Conservation (phyloP, 2,888 invertebrate genomes). For the Theristus sp. region DNA sequence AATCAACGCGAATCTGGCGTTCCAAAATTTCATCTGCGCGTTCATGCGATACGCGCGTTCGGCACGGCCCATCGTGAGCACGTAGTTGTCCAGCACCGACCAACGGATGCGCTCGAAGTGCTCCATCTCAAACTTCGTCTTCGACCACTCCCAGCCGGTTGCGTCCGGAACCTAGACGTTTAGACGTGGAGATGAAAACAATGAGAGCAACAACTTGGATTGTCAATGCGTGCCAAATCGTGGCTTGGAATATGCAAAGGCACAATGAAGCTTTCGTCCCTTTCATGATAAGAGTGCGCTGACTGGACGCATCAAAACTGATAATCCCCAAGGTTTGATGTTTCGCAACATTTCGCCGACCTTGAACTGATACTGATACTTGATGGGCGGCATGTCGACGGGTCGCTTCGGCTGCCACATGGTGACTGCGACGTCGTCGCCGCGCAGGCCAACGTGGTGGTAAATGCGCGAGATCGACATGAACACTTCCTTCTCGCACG, state of each 20-base stretch:
- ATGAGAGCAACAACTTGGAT: too few relatives aligned
- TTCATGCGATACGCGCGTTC: constrained; percentile 45
- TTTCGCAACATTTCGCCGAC: too few relatives aligned
- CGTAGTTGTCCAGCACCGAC: constrained; percentile 92
- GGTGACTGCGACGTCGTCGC: constrained; percentile 24
- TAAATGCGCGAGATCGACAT: constrained; percentile 85
- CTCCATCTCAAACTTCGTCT: constrained; percentile 80
- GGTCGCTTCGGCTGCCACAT: constrained; percentile 10
- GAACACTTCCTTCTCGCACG: constrained; percentile 47
- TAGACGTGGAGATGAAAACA: background rate
- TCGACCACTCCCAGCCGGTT: constrained; percentile 76
- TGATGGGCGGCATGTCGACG: constrained; percentile 5
- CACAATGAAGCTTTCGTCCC: too few relatives aligned
- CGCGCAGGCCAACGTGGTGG: constrained; percentile 66
- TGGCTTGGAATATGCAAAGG: too few relatives aligned
- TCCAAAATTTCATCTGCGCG: constrained; percentile 73
- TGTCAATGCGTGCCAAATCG: too few relatives aligned
- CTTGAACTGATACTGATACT: constrained; percentile 65
- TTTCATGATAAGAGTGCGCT: too few relatives aligned
- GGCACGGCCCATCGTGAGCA: constrained; percentile 55
- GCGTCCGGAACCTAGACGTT: constrained; percentile 60
- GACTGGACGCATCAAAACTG: too few relatives aligned
- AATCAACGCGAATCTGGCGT: constrained; percentile 68
- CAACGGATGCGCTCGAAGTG: constrained; percentile 87
- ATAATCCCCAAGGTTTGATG: too few relatives aligned